A percentile compares a stretch with the other conserved stretches of the same genome.
Evolutionary conservation across 2,888 invertebrate species (phyloP).

Genomic region (Cephus pygmeus): DNA sequence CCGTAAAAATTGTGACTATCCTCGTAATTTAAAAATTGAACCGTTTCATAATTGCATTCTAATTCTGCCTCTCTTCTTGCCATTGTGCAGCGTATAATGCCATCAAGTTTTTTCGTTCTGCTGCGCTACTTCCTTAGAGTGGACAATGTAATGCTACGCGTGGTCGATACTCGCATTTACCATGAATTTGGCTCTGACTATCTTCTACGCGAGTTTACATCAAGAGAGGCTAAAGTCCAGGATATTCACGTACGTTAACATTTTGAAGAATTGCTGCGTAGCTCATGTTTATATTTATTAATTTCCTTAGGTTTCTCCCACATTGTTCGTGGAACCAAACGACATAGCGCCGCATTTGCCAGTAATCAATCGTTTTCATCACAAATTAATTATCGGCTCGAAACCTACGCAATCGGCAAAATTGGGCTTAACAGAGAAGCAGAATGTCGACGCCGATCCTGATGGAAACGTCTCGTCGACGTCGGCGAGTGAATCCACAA

Average conservation of each 20-base stretch:
- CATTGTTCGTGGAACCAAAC: constrained; percentile 75
- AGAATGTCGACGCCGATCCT: too few relatives aligned
- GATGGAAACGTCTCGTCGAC: too few relatives aligned
- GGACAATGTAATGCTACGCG: constrained; percentile 89
- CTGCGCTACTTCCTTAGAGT: constrained; percentile 93
- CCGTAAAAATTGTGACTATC: constrained; percentile 90
- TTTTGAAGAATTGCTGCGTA: neutral
- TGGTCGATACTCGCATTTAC: constrained; percentile 90
- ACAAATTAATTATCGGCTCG: constrained; percentile 63
- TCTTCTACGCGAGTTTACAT: constrained; percentile 85
- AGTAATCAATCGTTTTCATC: constrained; percentile 66
- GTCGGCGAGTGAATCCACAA: too few relatives aligned
- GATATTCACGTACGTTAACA: constrained; percentile 72
- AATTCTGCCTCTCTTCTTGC: too few relatives aligned
- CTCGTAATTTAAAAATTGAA: neutral
- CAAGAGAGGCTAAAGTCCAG: constrained; percentile 79
- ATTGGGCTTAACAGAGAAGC: too few relatives aligned
- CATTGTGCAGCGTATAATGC: constrained; percentile 90
- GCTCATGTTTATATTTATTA: too few relatives aligned
- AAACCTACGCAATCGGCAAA: constrained; percentile 5
- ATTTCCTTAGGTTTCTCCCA: constrained; percentile 68
- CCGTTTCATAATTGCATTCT: neutral
- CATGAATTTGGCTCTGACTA: constrained; percentile 82
- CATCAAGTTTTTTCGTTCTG: constrained; percentile 89
- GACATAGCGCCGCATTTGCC: constrained; percentile 76